These are phyloP conservation scores for Clusia tigrina DNA, from an alignment of 2,888 invertebrate species.

Conservation along the genomic window DNA sequence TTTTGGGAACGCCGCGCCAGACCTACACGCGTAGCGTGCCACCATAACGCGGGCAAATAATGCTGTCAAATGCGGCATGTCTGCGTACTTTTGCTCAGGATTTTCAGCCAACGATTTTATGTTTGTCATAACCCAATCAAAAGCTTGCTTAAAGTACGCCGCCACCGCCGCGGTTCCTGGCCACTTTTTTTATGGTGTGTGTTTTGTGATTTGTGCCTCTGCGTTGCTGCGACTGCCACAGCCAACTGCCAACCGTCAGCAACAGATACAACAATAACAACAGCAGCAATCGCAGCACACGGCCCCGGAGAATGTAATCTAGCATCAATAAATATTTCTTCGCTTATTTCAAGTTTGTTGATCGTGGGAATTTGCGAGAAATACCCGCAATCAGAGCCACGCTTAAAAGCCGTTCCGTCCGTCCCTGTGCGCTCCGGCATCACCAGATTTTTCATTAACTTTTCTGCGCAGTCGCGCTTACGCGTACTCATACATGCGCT, in stretches of 20 bases:
- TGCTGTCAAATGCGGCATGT: neutral
- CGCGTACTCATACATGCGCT: no score
- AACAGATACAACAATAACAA: neutral
- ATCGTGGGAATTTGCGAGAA: slow-evolving; percentile 2
- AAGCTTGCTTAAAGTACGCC: neutral
- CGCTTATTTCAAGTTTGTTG: neutral
- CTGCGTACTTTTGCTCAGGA: neutral
- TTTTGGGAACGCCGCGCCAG: no score
- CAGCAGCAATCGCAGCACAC: neutral
- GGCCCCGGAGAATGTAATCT: neutral
- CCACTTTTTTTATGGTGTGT: neutral
- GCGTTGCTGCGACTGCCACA: no score
- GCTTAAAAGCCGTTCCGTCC: neutral
- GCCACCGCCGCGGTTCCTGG: neutral
- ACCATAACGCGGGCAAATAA: no score
- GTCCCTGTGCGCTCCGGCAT: neutral
- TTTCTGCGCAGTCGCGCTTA: no score
- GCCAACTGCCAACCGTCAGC: no score
- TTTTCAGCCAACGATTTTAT: neutral
- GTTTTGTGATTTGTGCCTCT: no score
- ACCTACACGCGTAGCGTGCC: no score
- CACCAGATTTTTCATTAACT: neutral
- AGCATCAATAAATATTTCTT: slow-evolving; percentile 5
- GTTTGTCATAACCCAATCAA: slow-evolving; percentile 6
- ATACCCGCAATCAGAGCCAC: neutral